Evolutionary conservation across 2,113 vertebrate genomes (phyloP).

Genomic region (Paramisgurnus dabryanus): DNA sequence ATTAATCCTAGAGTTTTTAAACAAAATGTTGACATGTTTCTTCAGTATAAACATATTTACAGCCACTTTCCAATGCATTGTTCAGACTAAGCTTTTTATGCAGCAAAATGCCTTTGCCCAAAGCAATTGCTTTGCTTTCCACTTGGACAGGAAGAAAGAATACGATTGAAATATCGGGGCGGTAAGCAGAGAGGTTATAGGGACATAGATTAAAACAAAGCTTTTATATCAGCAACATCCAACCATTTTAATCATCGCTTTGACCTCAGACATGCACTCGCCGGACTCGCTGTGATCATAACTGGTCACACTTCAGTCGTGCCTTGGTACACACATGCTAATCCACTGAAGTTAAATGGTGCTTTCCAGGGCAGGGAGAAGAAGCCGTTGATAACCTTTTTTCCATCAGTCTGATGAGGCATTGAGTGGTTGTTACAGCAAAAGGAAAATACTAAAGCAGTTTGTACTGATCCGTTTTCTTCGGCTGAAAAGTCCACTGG

Average conservation of each 20-base stretch:
- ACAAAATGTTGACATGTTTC: constrained; percentile 3
- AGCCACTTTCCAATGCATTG: constrained; percentile 21
- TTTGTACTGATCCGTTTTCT: not conserved
- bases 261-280: not conserved
- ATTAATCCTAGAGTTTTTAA: not conserved
- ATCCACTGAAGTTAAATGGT: constrained; percentile 66
- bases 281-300: constrained; percentile 44
- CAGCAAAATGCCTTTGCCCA: constrained; percentile 8
- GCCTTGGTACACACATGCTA: constrained; percentile 56
- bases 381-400: not conserved
- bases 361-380: constrained; percentile 53
- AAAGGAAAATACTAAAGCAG: constrained; percentile 1
- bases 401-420: constrained; percentile 39
- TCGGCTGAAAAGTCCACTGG: not conserved
- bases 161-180: constrained; percentile 13
- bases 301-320: constrained; percentile 44
- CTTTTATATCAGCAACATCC: constrained; percentile 13
- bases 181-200: not conserved
- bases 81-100: not conserved
- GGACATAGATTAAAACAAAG: constrained; percentile 19
- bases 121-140: constrained; percentile 4
- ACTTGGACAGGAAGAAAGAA: constrained; percentile 3
- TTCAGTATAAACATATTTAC: constrained; percentile 15
- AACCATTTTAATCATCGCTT: constrained; percentile 31
- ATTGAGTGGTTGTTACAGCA: not conserved